Conservation (phyloP, 1,140 invertebrate genomes). For the Sycophila sp. region DNA sequence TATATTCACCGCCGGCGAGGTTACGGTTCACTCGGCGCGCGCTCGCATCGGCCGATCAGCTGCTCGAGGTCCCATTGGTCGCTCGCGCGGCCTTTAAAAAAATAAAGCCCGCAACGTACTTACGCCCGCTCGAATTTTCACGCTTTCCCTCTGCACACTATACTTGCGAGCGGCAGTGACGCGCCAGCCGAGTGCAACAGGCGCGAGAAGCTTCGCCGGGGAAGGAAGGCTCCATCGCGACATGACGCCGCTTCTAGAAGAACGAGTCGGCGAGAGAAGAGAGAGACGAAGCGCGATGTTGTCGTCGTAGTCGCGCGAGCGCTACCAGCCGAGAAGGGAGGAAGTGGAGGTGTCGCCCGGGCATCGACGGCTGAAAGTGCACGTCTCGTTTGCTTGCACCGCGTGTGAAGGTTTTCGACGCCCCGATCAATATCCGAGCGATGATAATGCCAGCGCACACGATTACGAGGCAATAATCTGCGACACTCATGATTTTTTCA, state of each 20-base stretch:
- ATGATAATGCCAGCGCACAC: too few relatives aligned
- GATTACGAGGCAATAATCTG: too few relatives aligned
- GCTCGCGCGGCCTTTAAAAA: not conserved
- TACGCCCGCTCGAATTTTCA: not conserved
- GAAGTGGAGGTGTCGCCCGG: too few relatives aligned
- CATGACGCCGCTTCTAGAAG: not conserved
- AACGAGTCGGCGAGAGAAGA: not conserved
- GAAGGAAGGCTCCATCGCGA: not conserved
- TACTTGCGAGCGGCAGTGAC: not conserved
- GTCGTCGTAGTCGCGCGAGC: not conserved
- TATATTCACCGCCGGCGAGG: too few relatives aligned
- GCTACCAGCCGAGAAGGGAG: too few relatives aligned
- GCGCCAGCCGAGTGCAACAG: not conserved
- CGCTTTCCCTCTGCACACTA: too few relatives aligned
- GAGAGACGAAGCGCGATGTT: too few relatives aligned
- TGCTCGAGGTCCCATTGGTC: conserved; percentile 8
- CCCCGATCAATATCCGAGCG: too few relatives aligned
- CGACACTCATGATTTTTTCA: conserved; percentile 8
- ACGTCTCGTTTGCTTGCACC: not conserved
- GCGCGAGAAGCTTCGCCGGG: not conserved
- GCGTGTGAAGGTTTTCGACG: too few relatives aligned
- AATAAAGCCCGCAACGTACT: not conserved
- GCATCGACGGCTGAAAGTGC: too few relatives aligned
- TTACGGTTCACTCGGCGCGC: not conserved
- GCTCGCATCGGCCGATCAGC: not conserved